phyloP scores from a whole-genome alignment of 2,113 vertebrate species.

The Regulus satrapa region DNA sequence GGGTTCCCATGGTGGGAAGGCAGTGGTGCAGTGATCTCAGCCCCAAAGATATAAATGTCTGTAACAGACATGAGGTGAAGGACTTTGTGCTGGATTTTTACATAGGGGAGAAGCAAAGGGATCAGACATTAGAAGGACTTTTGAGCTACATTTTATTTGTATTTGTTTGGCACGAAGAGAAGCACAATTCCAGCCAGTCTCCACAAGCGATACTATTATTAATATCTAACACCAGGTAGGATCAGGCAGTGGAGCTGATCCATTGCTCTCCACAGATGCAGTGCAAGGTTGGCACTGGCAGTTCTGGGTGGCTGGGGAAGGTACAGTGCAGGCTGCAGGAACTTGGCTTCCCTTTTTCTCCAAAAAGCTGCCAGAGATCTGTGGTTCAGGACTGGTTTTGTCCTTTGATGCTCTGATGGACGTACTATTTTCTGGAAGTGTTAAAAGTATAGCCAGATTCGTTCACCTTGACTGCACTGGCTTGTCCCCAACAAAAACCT shows the following conservation, averaged over 20 bases:
- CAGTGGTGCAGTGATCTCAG: neutral
- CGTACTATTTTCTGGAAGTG: neutral
- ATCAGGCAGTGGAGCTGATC: neutral
- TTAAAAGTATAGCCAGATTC: neutral
- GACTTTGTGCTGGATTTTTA: neutral
- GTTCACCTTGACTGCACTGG: accelerated
- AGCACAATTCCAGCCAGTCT: neutral
- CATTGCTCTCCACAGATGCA: accelerated
- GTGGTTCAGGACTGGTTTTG: neutral
- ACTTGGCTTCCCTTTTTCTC: neutral
- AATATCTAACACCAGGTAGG: accelerated
- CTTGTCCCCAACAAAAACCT: neutral
- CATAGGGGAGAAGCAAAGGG: neutral
- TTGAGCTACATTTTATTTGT: neutral
- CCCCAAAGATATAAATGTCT: neutral
- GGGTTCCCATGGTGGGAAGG: neutral
- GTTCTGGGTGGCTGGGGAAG: neutral
- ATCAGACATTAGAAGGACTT: neutral
- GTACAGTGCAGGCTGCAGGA: neutral
- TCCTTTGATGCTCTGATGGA: neutral
- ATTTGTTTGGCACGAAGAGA: neutral
- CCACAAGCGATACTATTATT: neutral
- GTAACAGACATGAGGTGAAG: neutral
- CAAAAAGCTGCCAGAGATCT: neutral
- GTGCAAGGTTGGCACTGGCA: accelerated